phyloP scores from a whole-genome alignment of 2,888 invertebrate genomes.

The Erpobdella octoculata region DNA sequence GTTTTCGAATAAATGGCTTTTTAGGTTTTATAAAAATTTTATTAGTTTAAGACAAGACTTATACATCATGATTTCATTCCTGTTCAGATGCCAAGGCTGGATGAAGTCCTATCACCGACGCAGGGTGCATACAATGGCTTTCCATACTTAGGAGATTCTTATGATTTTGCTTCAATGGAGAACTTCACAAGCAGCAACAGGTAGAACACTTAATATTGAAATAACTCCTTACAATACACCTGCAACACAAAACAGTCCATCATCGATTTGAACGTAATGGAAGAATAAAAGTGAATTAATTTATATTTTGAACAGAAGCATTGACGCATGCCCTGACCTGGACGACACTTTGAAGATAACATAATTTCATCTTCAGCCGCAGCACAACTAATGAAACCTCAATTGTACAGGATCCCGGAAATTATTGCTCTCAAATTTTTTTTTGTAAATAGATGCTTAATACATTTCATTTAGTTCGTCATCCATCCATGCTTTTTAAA shows the following conservation, averaged over 20 bases:
- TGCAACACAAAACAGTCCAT: not conserved
- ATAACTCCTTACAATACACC: not conserved
- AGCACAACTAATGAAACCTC: conserved; percentile 1
- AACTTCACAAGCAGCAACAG: not conserved
- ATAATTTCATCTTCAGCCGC: too few relatives aligned
- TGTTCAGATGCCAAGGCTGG: not conserved
- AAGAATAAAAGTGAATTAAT: too few relatives aligned
- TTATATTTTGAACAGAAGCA: not conserved
- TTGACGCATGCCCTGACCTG: not conserved
- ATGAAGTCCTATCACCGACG: not conserved
- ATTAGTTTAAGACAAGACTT: too few relatives aligned
- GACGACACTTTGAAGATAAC: not conserved
- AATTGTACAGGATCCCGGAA: not conserved
- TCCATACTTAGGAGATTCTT: not conserved
- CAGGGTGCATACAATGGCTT: not conserved
- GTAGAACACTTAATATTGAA: not conserved
- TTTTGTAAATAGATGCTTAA: not conserved
- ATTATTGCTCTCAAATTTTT: too few relatives aligned
- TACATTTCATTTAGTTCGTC: not conserved
- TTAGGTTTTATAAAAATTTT: too few relatives aligned
- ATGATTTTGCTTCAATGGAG: not conserved
- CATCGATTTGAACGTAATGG: too few relatives aligned
- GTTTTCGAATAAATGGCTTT: too few relatives aligned
- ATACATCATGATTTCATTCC: too few relatives aligned
- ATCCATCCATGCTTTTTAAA: not conserved